These are phyloP conservation scores for Apeltes quadracus DNA, from an alignment of 2,113 vertebrate genomes.

Conservation along the genomic window DNA sequence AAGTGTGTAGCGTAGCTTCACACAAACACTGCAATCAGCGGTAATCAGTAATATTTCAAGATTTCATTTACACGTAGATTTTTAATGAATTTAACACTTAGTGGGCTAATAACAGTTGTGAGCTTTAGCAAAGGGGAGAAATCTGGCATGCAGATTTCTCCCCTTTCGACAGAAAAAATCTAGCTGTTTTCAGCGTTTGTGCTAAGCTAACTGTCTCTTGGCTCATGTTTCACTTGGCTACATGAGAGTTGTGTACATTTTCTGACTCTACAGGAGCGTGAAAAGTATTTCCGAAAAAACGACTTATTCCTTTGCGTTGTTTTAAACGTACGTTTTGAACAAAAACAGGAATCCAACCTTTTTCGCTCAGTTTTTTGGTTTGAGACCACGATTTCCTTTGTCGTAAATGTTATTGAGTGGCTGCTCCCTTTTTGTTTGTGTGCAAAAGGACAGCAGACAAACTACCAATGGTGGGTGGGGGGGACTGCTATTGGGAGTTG, in stretches of 20 bases:
- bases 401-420: slow-evolving; percentile 36
- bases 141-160: background rate
- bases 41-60: background rate
- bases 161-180: background rate
- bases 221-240: background rate
- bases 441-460: slow-evolving; percentile 41
- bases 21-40: background rate
- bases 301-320: background rate
- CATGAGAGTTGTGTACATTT: background rate
- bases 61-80: background rate
- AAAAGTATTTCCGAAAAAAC: background rate
- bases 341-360: slow-evolving; percentile 3
- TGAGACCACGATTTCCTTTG: slow-evolving; percentile 8
- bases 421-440: slow-evolving; percentile 37
- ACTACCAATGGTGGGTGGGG: slow-evolving; percentile 40
- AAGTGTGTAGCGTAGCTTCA: background rate
- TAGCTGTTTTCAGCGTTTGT: background rate
- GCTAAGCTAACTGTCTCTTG: background rate
- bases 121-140: background rate
- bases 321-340: background rate
- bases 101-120: background rate
- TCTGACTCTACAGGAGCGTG: background rate
- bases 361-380: background rate
- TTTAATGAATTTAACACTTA: background rate
- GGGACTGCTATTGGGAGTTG: slow-evolving; percentile 50